Base-by-base conservation (phyloP, 1,140 invertebrate species). In the Stegodyphus dumicola region DNA sequence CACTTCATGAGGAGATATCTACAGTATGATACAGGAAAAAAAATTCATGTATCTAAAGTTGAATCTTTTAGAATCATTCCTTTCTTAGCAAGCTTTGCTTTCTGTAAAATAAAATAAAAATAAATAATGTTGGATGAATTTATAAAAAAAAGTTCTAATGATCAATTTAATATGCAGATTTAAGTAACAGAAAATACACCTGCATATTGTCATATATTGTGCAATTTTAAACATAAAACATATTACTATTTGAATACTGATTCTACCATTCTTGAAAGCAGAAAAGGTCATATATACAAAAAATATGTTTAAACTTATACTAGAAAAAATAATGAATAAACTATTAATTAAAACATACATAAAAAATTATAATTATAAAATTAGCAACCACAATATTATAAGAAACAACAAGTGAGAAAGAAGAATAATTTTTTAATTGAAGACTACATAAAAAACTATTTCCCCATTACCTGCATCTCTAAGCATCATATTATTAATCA, bases 31-130 rank as follows among this genome's bases (percentile, higher is more conserved):
- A 7, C 11, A 17, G 49, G 10, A 53, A 76, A 3, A 65, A 18
- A 7, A 3, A 79, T 65, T 73, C 65, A 86, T 11, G 85, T 60
- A 67, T 86, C 77, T 17, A 54, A 51, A 10, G 69, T 18, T 56
- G 52, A 60, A 60, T 86, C 85, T 56, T 86, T 86, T 33, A 86
- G 13, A 11, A 87, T 17, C 87, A 87, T 87, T 64, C 87, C 87
- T 71, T 80, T 87, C 60, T 87, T 87, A 6, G 87, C 87, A 53
- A 87, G 83, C 67, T 88, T 89, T 67, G 89, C 90, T 88, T 90
- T 90, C 90, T 90, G 88, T n/a, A 89, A 89, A 87, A 53, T 70
- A 77, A 77, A 85, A 87, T 10, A 74, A 75, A n/a, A 69, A 53
- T 53, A 69, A 13, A n/a, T 49, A 77, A 17, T 5, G 10, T 65